A percentile compares a stretch with the other conserved stretches of the same genome.
These are phyloP conservation scores for Cetonia aurata DNA, from an alignment of 2,888 invertebrate genomes.

Conservation along the genomic window DNA sequence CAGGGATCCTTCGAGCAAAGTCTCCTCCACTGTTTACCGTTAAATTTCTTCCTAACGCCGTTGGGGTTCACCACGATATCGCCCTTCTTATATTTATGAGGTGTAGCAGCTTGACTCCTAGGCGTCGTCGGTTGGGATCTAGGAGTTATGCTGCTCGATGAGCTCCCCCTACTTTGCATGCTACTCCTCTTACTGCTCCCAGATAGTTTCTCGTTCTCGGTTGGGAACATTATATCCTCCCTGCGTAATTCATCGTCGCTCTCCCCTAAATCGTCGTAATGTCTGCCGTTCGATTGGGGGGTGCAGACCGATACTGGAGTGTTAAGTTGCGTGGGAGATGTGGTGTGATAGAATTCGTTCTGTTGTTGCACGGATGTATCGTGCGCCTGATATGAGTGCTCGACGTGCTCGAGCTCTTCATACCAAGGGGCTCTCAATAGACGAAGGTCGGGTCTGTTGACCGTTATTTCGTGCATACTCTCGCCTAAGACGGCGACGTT, in stretches of 20 bases:
- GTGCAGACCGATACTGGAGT: constrained; percentile 67
- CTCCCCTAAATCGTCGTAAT: constrained; percentile 84
- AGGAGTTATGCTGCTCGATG: constrained; percentile 89
- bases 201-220: constrained; percentile 82
- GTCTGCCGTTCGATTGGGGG: constrained; percentile 73
- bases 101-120: constrained; percentile 88
- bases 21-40: constrained; percentile 99
- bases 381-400: constrained; percentile 40
- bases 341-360: constrained; percentile 68
- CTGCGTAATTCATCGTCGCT: constrained; percentile 91
- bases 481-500: constrained; percentile 72
- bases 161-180: constrained; percentile 92
- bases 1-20: constrained; percentile 96
- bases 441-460: constrained; percentile 91
- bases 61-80: constrained; percentile 95
- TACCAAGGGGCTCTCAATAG: constrained; percentile 96
- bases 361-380: constrained; percentile 36
- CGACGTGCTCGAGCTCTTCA: constrained; percentile 86
- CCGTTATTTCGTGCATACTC: constrained; percentile 66
- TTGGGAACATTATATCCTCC: constrained; percentile 87
- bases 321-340: constrained; percentile 70
- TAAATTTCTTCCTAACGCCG: constrained; percentile 98
- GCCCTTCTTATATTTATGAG: constrained; percentile 97
- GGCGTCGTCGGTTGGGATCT: constrained; percentile 94
- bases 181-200: constrained; percentile 91